Base-by-base conservation (phyloP, 2,113 vertebrate genomes). In the Nyctereutes procyonoides region DNA sequence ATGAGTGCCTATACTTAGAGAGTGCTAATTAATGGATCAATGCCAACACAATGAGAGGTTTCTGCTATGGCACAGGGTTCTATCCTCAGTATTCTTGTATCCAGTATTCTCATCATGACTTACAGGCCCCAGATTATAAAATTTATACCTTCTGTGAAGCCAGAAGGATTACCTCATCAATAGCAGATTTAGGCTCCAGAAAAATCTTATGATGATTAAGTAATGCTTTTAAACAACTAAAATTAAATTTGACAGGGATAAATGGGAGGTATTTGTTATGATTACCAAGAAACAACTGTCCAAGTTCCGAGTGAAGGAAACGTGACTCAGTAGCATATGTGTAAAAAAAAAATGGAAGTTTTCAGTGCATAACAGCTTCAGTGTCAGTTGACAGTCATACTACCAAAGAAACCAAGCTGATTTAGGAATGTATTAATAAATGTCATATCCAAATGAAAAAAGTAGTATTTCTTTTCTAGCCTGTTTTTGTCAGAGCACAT, bases 201-300 rank as follows among this genome's bases (percentile, higher is more conserved):
- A 90, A 96, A 81, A 90, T 65, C 26, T 85, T 97, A 53, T 91
- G 55, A 87, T 88, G 53, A 83, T 65, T 38, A 89, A 86, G 22
- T 60, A 89, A 89, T 90, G 32, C 12, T 88, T 88, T 92, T 79
- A 90, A 92, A 62, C 24, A 83, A 89, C 35, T 51, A 87, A 95
- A 95, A 95, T 90, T 91, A 91, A 97, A 86, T 76, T 55, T 62
- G 88, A 85, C 43, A 77, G 48, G 20, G 15, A n/a, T 90, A 91
- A 80, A 58, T 81, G 17, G 62, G 26, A 90, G 38, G 15, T 80
- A 85, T 62, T 79, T 24, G n/a, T 48, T 73, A 38, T 96, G 53
- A 90, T 16, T 43, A 77, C 32, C 28, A 96, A 91, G 73, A 93
- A 92, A 82, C 24, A 94, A 86, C 30, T 62, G 53, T 60, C 30